Conservation (phyloP, 2,113 vertebrate species). For the Phaethon lepturus region DNA sequence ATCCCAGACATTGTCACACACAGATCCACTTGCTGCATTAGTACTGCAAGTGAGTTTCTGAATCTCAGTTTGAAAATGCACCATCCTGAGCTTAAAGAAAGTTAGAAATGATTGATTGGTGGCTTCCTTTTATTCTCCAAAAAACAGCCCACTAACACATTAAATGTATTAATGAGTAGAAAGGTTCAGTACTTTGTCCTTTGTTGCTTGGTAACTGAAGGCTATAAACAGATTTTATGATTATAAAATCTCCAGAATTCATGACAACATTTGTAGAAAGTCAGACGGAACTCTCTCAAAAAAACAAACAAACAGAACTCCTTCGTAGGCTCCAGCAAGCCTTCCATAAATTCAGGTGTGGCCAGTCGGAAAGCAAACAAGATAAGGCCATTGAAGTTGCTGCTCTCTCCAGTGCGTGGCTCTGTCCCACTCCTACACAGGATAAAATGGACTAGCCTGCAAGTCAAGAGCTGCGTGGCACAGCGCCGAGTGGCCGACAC, state of each 20-base stretch:
- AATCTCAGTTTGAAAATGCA: not conserved
- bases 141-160: constrained; percentile 4
- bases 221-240: constrained; percentile 77
- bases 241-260: constrained; percentile 61
- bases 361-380: not conserved
- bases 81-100: not conserved
- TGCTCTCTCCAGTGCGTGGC: not conserved
- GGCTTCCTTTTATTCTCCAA: not conserved
- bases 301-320: not conserved
- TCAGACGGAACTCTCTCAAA: constrained; percentile 20
- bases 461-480: fast-evolving
- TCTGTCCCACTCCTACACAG: not conserved
- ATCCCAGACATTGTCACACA: not conserved
- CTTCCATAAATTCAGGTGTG: not conserved
- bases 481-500: fast-evolving
- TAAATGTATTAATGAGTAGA: constrained; percentile 25
- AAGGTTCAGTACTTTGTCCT: constrained; percentile 76
- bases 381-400: not conserved
- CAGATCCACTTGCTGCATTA: not conserved
- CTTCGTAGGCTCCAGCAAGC: not conserved
- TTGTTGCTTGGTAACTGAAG: constrained; percentile 74
- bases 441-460: not conserved
- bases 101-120: not conserved
- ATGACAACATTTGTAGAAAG: constrained; percentile 44
- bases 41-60: not conserved